Percentiles rank a stretch among this genome's conserved stretches.
These are phyloP conservation scores for Dysidea cf. avara DNA, from an alignment of 37 sponge, comb jelly and placozoan genomes.

Conservation along the genomic window DNA sequence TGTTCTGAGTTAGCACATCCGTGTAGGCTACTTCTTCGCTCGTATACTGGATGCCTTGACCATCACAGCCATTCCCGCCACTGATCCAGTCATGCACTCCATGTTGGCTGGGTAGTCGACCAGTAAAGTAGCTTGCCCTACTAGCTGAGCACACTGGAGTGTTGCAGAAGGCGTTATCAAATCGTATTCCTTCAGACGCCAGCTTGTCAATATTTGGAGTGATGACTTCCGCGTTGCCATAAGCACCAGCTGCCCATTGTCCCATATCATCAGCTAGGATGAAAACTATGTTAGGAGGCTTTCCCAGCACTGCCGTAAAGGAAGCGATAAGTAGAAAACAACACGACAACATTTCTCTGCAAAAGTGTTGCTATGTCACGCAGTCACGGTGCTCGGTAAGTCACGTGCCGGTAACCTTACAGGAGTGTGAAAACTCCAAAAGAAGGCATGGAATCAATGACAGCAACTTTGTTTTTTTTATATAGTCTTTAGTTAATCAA, in stretches of 20 bases:
- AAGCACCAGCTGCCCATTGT: conserved; percentile 62
- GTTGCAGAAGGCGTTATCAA: conserved; percentile 72
- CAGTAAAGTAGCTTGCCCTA: conserved; percentile 62
- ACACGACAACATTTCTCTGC: no score
- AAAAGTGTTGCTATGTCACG: no score
- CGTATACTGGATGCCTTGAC: conserved; percentile 49
- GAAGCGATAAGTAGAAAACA: no score
- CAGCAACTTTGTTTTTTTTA: no score
- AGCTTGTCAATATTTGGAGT: conserved; percentile 74
- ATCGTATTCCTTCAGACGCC: conserved; percentile 63
- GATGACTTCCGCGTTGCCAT: conserved; percentile 64
- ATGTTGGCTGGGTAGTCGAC: conserved; percentile 67
- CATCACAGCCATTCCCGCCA: conserved; percentile 63
- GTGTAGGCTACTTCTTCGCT: conserved; percentile 56
- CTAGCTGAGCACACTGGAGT: conserved; percentile 76
- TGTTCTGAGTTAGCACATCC: conserved; percentile 38
- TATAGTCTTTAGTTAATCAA: no score
- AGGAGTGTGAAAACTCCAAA: no score
- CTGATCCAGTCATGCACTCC: conserved; percentile 73
- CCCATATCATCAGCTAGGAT: conserved; percentile 67
- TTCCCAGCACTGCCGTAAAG: no score
- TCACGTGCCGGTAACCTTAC: no score
- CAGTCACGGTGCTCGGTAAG: no score
- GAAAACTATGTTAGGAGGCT: conserved; percentile 45
- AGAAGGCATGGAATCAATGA: no score